phyloP scores from a whole-genome alignment of 2,888 invertebrate species.

The Emesis russula region DNA sequence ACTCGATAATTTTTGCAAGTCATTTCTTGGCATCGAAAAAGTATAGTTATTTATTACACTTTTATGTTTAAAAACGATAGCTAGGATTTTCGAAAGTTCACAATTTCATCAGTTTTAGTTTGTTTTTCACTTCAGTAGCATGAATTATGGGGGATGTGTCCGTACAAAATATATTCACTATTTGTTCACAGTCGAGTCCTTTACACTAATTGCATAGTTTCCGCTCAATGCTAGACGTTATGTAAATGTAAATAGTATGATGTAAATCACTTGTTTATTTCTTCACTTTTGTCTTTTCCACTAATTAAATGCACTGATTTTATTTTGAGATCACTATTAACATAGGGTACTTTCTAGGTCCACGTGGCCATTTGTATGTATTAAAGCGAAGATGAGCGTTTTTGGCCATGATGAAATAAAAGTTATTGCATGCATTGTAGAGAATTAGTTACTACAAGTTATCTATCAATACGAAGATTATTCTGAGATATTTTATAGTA shows the following conservation, averaged over 20 bases:
- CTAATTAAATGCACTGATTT: slow-evolving; percentile 20
- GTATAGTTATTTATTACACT: neutral
- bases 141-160: neutral
- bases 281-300: slow-evolving; percentile 33
- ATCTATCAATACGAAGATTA: too few relatives aligned
- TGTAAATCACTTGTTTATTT: slow-evolving; percentile 33
- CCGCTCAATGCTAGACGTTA: slow-evolving; percentile 10
- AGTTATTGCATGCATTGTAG: too few relatives aligned
- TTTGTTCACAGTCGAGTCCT: neutral
- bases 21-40: neutral
- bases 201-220: slow-evolving; percentile 20
- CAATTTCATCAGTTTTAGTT: neutral
- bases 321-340: slow-evolving; percentile 13
- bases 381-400: too few relatives aligned
- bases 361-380: too few relatives aligned
- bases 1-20: neutral
- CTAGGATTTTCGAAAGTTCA: neutral
- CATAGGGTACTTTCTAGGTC: too few relatives aligned
- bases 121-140: neutral
- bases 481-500: too few relatives aligned
- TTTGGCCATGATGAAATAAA: too few relatives aligned
- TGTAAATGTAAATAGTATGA: too few relatives aligned
- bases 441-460: too few relatives aligned
- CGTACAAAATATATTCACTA: neutral
- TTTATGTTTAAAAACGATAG: neutral